Percentiles rank a stretch among this genome's conserved stretches.
Evolutionary conservation across 2,797 vertebrate genomes (phyloP).

Genomic region (Girardinus metallicus): DNA sequence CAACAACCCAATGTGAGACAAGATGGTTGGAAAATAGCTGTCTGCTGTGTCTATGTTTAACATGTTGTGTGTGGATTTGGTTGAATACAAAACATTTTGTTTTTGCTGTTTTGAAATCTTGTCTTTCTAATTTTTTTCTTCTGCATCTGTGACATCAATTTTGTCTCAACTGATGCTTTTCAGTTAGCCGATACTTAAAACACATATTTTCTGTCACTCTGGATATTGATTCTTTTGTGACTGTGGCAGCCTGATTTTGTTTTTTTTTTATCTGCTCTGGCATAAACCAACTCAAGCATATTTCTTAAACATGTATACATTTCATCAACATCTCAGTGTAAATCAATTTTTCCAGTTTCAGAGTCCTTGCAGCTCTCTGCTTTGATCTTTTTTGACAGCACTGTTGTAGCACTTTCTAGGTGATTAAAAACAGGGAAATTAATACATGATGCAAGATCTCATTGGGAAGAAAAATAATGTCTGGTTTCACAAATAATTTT

Average conservation of each 20-base stretch:
- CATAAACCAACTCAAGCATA: conserved; percentile 15
- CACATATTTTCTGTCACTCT: neutral
- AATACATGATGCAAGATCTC: neutral
- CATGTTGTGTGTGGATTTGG: neutral
- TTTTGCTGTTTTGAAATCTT: conserved; percentile 1
- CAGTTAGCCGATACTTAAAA: neutral
- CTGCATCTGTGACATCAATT: conserved; percentile 31
- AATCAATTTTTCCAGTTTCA: neutral
- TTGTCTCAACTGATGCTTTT: conserved; percentile 16
- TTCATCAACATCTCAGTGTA: neutral
- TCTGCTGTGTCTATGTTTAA: neutral
- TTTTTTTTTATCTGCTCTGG: neutral
- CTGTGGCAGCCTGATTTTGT: neutral
- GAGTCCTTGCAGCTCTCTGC: neutral
- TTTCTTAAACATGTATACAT: neutral
- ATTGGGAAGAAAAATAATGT: conserved; percentile 8
- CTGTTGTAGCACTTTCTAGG: neutral
- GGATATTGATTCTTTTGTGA: neutral
- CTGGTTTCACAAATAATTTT: conserved; percentile 17
- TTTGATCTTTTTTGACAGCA: neutral
- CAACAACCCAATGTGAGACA: neutral
- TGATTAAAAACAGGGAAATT: conserved; percentile 11
- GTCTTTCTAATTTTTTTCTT: conserved; percentile 28
- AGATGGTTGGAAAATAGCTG: neutral
- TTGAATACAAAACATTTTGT: neutral